Percentiles rank a stretch among this genome's conserved stretches.
phyloP scores from a whole-genome alignment of 1,140 invertebrate species.

The Eubasilissa regina region DNA sequence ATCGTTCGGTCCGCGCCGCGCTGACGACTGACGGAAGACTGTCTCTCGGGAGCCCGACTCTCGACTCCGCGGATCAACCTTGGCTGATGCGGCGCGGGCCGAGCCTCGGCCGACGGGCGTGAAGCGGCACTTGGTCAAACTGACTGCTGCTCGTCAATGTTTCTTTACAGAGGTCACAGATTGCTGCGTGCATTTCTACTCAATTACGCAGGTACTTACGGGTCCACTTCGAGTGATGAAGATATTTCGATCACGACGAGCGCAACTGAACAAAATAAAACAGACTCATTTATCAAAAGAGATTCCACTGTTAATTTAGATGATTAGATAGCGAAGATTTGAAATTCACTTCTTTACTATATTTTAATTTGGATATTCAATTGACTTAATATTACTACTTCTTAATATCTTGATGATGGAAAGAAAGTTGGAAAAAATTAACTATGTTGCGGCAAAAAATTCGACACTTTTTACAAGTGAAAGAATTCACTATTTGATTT shows the following conservation, averaged over 20 bases:
- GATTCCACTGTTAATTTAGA: too few species aligned
- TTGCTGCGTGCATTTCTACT: background rate
- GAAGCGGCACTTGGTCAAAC: background rate
- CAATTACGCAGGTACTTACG: background rate
- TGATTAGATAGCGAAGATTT: too few species aligned
- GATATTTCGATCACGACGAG: background rate
- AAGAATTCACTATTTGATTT: too few species aligned
- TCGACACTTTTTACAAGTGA: too few species aligned
- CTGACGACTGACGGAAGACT: constrained; percentile 22
- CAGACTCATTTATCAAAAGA: too few species aligned
- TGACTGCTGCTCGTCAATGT: background rate
- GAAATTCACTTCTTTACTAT: too few species aligned
- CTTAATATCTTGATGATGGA: too few species aligned
- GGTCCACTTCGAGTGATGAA: background rate
- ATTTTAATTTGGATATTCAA: too few species aligned
- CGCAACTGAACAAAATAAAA: background rate
- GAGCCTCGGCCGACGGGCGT: background rate
- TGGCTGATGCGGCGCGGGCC: background rate
- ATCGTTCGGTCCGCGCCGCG: constrained; percentile 38
- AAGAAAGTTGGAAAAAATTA: too few species aligned
- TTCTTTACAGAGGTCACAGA: background rate
- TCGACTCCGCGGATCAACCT: constrained; percentile 14
- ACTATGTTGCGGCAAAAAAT: too few species aligned
- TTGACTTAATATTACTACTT: too few species aligned
- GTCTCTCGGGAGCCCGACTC: constrained; percentile 9